Conservation (phyloP, 2,888 invertebrate genomes). For the Ennomos erosarius region DNA sequence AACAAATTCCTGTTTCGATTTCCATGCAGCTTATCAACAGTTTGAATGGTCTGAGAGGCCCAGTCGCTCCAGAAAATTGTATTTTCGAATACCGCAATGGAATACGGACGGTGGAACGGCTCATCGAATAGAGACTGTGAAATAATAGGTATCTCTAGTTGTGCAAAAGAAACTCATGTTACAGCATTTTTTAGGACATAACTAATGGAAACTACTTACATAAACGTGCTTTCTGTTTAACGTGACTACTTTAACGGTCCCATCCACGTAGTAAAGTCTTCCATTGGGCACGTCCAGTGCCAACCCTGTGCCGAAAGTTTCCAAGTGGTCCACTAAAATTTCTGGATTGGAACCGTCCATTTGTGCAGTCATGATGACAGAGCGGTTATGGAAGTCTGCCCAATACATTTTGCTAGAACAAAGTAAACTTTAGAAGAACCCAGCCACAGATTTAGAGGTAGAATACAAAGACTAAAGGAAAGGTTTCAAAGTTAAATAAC, state of each 20-base stretch:
- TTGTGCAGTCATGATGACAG: conserved; percentile 90
- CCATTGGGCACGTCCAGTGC: conserved; percentile 91
- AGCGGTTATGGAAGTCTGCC: conserved; percentile 93
- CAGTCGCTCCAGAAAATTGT: conserved; percentile 96
- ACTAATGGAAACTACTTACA: conserved; percentile 63
- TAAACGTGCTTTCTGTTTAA: conserved; percentile 88
- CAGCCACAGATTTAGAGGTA: background rate
- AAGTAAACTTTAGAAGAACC: background rate
- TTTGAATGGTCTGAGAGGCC: conserved; percentile 90
- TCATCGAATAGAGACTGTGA: conserved; percentile 75
- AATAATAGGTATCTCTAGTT: conserved; percentile 42
- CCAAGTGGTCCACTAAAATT: conserved; percentile 86
- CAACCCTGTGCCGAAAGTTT: conserved; percentile 94
- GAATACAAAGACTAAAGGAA: too few species aligned
- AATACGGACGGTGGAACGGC: conserved; percentile 92
- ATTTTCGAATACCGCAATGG: conserved; percentile 94
- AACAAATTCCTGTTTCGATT: conserved; percentile 53
- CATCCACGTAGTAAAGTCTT: conserved; percentile 95
- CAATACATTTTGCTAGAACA: conserved; percentile 92
- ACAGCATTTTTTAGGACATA: background rate
- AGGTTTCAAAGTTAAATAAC: too few species aligned
- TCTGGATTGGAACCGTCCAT: conserved; percentile 92
- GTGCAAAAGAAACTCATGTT: too few species aligned
- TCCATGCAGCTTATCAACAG: conserved; percentile 89
- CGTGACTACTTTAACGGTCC: conserved; percentile 85